Base-by-base conservation (phyloP, 1,140 invertebrate genomes). In the Cheumatopsyche charites region DNA sequence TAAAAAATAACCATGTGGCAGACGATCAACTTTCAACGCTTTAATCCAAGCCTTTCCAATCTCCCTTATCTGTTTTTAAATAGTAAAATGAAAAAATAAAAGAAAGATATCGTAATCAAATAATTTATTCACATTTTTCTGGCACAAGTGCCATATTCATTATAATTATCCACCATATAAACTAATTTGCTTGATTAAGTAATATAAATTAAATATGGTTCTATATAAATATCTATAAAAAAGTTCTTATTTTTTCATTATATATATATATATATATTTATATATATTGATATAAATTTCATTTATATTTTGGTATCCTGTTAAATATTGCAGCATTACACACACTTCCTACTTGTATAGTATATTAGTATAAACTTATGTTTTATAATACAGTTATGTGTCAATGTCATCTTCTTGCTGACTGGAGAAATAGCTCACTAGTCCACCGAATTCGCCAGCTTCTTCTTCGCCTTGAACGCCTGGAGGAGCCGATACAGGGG, bases 391-490 rank as follows among this genome's bases (percentile, higher is more conserved):
- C 78, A 84, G 82, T 84, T 86, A 86, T 80, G 84, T 83, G 73
- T 87, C 87, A 52, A 88, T 83, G 79, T 92, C 90, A 80, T 93
- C 91, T 78, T 92, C 91, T 72, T 88, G 85, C 81, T 93, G 92
- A 81, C 91, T 93, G 70, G 92, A 93, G 82, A 94, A 94, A 81
- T 94, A 94, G 71, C 92, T 93, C n/a, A 93, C 92, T 70, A 94
- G 84, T 13, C 92, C 92, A n/a, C 91, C 91, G 81, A 93, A 93
- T 78, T 92, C 91, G 29, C 91, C 87, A 55, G 86, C 85, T 49
- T 87, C 87, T 74, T 89, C 86, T 65, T 88, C 87, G 36, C 82
- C 74, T 75, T 69, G 61, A 15, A 9, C 15, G 42, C 13, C n/a
- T 71, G 76, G 26, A 13, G 55, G 23, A 4, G 7, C 55, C 72